These are phyloP conservation scores for Columba livia DNA, from an alignment of 2,113 vertebrate species.

Conservation along the genomic window DNA sequence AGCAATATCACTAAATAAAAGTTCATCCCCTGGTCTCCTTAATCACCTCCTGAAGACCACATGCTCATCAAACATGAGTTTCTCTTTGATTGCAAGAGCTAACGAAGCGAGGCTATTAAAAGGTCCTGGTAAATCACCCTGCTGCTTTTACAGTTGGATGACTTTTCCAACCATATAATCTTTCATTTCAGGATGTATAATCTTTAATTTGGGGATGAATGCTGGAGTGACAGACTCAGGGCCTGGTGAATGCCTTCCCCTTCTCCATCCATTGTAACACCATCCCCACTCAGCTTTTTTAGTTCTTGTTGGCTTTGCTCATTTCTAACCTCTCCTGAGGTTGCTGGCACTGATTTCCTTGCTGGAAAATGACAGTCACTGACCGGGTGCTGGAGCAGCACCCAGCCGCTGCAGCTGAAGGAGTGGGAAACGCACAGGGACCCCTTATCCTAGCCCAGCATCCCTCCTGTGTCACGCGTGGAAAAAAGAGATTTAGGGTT, in stretches of 20 bases:
- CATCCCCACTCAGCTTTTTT: fast-evolving
- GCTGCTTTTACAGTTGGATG: background rate
- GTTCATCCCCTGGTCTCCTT: background rate
- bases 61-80: background rate
- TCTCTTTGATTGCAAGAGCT: background rate
- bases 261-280: background rate
- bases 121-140: background rate
- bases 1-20: background rate
- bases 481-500: background rate
- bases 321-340: background rate
- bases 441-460: fast-evolving
- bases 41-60: background rate
- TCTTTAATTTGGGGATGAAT: background rate
- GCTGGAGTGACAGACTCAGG: background rate
- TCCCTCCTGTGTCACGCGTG: background rate
- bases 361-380: background rate
- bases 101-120: background rate
- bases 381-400: fast-evolving
- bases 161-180: background rate
- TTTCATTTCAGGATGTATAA: background rate
- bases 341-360: background rate
- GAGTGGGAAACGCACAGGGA: background rate
- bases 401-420: background rate
- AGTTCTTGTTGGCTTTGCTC: background rate
- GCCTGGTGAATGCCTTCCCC: background rate